Conservation (phyloP, 1,140 invertebrate species). For the Orussus abietinus region DNA sequence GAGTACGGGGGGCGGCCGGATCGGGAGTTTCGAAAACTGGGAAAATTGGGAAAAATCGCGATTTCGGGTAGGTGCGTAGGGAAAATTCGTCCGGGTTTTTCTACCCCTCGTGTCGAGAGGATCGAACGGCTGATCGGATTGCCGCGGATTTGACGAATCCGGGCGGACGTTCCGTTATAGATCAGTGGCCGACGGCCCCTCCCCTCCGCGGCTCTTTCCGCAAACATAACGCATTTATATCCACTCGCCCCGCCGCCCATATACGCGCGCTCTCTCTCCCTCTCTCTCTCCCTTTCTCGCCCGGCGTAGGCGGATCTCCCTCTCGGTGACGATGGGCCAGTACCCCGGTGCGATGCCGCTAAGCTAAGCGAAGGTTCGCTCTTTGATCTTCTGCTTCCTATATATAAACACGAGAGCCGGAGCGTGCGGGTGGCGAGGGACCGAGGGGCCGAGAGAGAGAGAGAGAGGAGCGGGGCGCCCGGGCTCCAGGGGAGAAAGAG, state of each 20-base stretch:
- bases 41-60: too few species aligned
- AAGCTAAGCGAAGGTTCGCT: conserved; percentile 45
- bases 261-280: conserved; percentile 3
- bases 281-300: not conserved
- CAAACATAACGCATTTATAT: conserved; percentile 15
- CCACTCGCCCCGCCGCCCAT: conserved; percentile 17
- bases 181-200: too few species aligned
- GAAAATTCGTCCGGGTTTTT: too few species aligned
- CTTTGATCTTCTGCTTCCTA: conserved; percentile 52
- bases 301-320: conserved; percentile 1
- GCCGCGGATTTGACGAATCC: too few species aligned
- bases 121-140: too few species aligned
- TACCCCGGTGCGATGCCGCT: conserved; percentile 37
- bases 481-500: conserved; percentile 11
- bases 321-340: conserved; percentile 35
- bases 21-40: too few species aligned
- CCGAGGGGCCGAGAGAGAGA: not conserved
- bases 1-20: too few species aligned
- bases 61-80: too few species aligned
- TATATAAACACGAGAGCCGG: conserved; percentile 45
- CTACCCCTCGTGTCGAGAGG: too few species aligned
- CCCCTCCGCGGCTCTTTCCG: not conserved
- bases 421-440: conserved; percentile 24
- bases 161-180: too few species aligned
- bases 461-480: conserved; percentile 11